A percentile compares a stretch with the other conserved stretches of the same genome.
Conservation (phyloP, 2,888 invertebrate species). For the Horisme vitalbata region DNA sequence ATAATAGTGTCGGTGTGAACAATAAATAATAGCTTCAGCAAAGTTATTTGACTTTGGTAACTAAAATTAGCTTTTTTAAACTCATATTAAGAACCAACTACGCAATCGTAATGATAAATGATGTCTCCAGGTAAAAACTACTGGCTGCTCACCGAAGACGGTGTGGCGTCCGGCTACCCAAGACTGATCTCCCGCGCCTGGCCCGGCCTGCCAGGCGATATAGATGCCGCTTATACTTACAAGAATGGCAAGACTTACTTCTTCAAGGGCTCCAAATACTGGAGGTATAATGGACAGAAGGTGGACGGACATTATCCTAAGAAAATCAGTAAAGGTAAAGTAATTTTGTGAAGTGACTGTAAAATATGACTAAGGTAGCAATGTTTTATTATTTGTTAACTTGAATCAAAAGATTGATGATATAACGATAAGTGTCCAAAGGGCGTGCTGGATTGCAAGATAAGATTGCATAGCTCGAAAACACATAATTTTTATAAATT, state of each 20-base stretch:
- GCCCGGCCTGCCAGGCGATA: slow-evolving; percentile 92
- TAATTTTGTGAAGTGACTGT: too few relatives aligned
- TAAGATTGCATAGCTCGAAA: slow-evolving; percentile 5
- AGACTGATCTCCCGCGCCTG: slow-evolving; percentile 91
- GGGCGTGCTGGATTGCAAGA: background rate
- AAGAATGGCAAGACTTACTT: slow-evolving; percentile 98
- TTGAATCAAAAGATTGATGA: too few relatives aligned
- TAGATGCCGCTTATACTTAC: slow-evolving; percentile 97
- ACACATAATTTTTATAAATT: background rate
- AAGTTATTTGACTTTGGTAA: too few relatives aligned
- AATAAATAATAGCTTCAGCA: too few relatives aligned
- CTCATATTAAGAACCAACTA: background rate
- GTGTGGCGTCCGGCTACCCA: slow-evolving; percentile 94
- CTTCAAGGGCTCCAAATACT: slow-evolving; percentile 97
- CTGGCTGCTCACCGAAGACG: slow-evolving; percentile 93
- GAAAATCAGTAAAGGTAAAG: slow-evolving; percentile 91
- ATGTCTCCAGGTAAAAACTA: slow-evolving; percentile 89
- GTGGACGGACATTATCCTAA: slow-evolving; percentile 96
- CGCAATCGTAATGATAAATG: too few relatives aligned
- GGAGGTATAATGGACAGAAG: slow-evolving; percentile 93
- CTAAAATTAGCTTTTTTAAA: too few relatives aligned
- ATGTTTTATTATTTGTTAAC: too few relatives aligned
- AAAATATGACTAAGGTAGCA: too few relatives aligned
- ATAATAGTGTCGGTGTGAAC: too few relatives aligned
- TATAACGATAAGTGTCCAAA: slow-evolving; percentile 1